A percentile compares a stretch with the other conserved stretches of the same genome.
phyloP scores from a whole-genome alignment of 2,113 vertebrate species.

The Colossoma macropomum region DNA sequence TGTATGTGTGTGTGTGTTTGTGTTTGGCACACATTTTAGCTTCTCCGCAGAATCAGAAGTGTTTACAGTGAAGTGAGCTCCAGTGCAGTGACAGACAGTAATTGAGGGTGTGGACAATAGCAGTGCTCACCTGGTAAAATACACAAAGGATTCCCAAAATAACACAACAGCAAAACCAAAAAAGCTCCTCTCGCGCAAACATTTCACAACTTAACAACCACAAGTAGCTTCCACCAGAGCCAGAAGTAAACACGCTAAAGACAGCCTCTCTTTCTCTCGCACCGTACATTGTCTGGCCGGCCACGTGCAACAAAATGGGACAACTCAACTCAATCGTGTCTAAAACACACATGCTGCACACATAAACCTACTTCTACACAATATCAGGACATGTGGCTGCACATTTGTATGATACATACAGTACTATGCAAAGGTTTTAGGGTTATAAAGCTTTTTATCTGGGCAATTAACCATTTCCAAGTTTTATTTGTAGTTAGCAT shows the following conservation, averaged over 20 bases:
- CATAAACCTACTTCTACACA: neutral
- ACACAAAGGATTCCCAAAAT: conserved; percentile 12
- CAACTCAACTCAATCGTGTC: neutral
- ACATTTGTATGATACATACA: too few species aligned
- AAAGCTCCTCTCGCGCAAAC: conserved; percentile 14
- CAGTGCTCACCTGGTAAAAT: conserved; percentile 12
- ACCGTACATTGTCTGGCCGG: neutral
- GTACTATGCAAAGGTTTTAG: too few species aligned
- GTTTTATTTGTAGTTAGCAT: too few species aligned
- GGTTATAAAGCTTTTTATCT: too few species aligned
- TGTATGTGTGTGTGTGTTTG: conserved; percentile 1
- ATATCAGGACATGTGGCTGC: neutral
- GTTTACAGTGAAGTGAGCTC: conserved; percentile 7
- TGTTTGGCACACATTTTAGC: conserved; percentile 23
- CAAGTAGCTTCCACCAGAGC: neutral
- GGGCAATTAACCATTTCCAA: too few species aligned
- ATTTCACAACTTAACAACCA: conserved; percentile 9
- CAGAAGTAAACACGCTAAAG: conserved; percentile 23
- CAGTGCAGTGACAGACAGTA: neutral
- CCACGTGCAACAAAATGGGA: neutral
- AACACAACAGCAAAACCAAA: conserved; percentile 6
- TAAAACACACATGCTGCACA: conserved; percentile 24
- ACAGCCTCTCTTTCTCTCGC: neutral
- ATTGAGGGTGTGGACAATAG: neutral
- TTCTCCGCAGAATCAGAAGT: neutral